Evolutionary conservation across 2,113 vertebrate genomes (phyloP), one percentile per base, ranked within the genome.

Genomic region (Ranitomeya variabilis): DNA sequence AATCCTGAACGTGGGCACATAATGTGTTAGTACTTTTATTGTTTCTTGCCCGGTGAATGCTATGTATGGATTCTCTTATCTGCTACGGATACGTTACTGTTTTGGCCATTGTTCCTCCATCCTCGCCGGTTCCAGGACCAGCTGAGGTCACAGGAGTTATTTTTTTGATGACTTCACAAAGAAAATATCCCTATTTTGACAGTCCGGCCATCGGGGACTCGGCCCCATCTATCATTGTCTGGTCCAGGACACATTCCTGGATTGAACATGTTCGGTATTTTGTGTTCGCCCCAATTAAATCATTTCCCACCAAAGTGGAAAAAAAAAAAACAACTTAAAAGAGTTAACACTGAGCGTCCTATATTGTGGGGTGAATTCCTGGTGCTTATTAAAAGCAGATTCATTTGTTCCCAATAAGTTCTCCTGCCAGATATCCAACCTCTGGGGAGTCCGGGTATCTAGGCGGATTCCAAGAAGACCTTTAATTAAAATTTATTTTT

Each of bases 381-480:
- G 66, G 66, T 21, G 55, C 85, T 86, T 85, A 80, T 80, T 67
- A 78, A 78, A 74, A 19, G 37, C 67, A 45, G 85, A 62, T 77
- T 85, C 78, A 79, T 60, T 55, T 54, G 18, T 26, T 8, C 37
- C 21, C 62, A 64, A 67, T 60, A 45, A 80, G 26, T 31, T 60
- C 12, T 57, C 69, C 69, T 83, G 80, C 78, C 87, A 83, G 80
- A 89, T 87, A 31, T 19, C 18, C 52, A 23, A 85, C 45, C 84
- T 74, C 54, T 15, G 71, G 67, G 83, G 89, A 73, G 64, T 78
- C 76, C 66, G 60, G 85, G 77, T 64, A 74, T 59, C 89, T 1
- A 69, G 86, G 77, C 83, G 66, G 79, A 76, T 88, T 87, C 88
- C 67, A 78, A 80, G 84, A 18, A 88, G 80, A 88, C 2, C 59